Evolutionary conservation across 2,888 invertebrate species (phyloP), one percentile per base, ranked within the genome.

Genomic region (Hydriomena furcata): DNA sequence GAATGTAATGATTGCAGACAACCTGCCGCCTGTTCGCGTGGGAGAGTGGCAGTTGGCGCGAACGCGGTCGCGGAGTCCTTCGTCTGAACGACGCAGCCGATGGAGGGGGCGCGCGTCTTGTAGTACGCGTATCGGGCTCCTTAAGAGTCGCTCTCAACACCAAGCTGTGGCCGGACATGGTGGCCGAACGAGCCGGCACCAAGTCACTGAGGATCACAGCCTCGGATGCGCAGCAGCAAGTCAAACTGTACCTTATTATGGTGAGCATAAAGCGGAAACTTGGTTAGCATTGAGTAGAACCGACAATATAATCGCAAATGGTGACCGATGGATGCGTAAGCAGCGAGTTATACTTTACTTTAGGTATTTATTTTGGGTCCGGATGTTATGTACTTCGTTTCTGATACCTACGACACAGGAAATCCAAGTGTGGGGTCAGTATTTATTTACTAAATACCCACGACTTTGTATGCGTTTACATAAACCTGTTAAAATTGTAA

Each of bases 131-230:
- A 20, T 93, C 96, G 10, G 98, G 98, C 38, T 97, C 96, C 65
- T 93, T 98, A 61, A 93, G 97, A 45, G 94, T 98, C 42, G 93
- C 98, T 71, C 92, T 99, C 50, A 99, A 98, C 82, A 98, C 98
- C 28, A 97, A 97, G 92, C 92, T 96, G 58, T 98, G 97, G 97
- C 93, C 95, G 4, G 98, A 95, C 56, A 98, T 98, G 98, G 95
- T 96, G 7, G 94, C 96, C 13, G 96, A 98, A 76, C 93, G 95
- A 58, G 96, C 97, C 1, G 97, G 96, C 68, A 93, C 94, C 60
- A 98, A 97, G 88, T 97, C 96, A 58, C 92, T 98, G 20, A 91
- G 98, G 58, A 91, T 98, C 64, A 98, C 98, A 1, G 98, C 97
- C 2, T 93, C 96, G 72, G 97, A 97, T 68, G 94, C 94, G 24